A percentile compares a stretch with the other conserved stretches of the same genome.
These are phyloP conservation scores for Sapajus apella DNA, from an alignment of 2,113 vertebrate genomes.

Conservation along the genomic window DNA sequence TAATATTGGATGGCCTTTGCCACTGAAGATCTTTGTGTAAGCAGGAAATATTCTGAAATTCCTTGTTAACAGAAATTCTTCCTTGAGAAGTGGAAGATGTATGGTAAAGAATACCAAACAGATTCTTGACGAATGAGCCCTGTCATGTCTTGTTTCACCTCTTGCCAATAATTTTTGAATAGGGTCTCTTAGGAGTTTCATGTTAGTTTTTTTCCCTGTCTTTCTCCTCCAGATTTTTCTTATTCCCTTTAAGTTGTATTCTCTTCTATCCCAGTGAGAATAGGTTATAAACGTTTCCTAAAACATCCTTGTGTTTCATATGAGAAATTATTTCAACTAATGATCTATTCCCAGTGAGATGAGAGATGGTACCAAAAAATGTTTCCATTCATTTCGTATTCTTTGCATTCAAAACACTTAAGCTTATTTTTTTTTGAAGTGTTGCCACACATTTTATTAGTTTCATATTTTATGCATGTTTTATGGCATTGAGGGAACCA, in stretches of 20 bases:
- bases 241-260: not conserved
- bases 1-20: constrained; percentile 16
- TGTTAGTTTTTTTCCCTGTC: not conserved
- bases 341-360: constrained; percentile 29
- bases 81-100: not conserved
- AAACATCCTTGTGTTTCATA: not conserved
- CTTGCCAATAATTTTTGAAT: not conserved
- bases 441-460: not conserved
- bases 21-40: not conserved
- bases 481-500: not conserved
- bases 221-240: not conserved
- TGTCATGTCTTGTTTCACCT: not conserved
- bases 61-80: constrained; percentile 40
- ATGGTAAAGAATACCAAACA: not conserved
- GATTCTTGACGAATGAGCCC: not conserved
- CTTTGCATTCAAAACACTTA: not conserved
- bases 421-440: constrained; percentile 1
- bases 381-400: not conserved
- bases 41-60: constrained; percentile 13
- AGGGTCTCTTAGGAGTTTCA: not conserved
- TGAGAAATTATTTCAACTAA: constrained; percentile 48
- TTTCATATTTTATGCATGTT: not conserved
- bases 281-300: not conserved
- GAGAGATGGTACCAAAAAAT: not conserved
- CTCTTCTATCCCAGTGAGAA: not conserved